Conservation (phyloP, 92 coral and sea anemone species). For the Phenganax stokvisi region DNA sequence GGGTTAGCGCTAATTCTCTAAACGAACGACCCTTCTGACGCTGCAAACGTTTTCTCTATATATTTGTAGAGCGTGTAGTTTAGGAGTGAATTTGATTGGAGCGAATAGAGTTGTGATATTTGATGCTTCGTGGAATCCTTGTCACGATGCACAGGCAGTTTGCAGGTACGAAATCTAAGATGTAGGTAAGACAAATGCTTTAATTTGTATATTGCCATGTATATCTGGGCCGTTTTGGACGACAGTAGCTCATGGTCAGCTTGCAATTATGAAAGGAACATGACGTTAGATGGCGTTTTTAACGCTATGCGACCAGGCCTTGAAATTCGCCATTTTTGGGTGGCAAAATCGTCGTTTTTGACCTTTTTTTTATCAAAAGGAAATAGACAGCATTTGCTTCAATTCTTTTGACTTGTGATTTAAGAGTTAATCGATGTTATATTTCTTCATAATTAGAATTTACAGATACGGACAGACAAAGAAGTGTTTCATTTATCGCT, state of each 20-base stretch:
- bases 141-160: constrained; percentile 89
- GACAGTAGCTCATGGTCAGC: no score
- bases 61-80: constrained; percentile 67
- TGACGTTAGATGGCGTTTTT: no score
- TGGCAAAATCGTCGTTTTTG: no score
- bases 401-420: not conserved
- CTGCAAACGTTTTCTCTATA: not conserved
- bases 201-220: no score
- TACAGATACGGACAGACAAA: constrained; percentile 91
- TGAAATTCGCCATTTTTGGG: no score
- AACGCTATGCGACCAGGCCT: no score
- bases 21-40: no score
- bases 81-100: constrained; percentile 83
- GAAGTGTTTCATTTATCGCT: constrained; percentile 78
- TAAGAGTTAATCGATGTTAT: not conserved
- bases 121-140: constrained; percentile 95
- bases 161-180: constrained; percentile 54
- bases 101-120: constrained; percentile 90
- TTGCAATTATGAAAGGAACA: no score
- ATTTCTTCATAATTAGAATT: constrained; percentile 49
- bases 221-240: no score
- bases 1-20: no score
- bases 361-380: not conserved
- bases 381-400: not conserved
- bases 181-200: no score